Percentiles rank a stretch among this genome's conserved stretches.
These are phyloP conservation scores for Tor tambroides DNA, from an alignment of 2,113 vertebrate species.

Conservation along the genomic window DNA sequence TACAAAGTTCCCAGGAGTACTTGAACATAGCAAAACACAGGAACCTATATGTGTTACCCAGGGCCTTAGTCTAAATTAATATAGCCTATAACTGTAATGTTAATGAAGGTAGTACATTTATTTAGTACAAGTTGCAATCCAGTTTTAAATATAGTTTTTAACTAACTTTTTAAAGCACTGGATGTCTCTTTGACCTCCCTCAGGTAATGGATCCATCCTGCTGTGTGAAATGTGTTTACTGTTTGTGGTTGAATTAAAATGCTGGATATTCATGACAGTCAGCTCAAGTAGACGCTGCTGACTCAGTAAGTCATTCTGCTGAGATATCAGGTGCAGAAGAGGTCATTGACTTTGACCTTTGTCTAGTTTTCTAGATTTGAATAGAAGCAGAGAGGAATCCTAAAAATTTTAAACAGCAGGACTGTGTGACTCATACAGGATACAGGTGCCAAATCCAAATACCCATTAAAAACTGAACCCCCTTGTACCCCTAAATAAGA, in stretches of 20 bases:
- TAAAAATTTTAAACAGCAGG: background rate
- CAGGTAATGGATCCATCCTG: background rate
- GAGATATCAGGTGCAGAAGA: constrained; percentile 5
- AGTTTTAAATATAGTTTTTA: background rate
- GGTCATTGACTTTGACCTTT: constrained; percentile 14
- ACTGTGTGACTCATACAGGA: background rate
- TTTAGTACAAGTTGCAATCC: background rate
- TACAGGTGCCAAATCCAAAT: constrained; percentile 5
- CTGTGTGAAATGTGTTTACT: background rate
- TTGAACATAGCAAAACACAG: background rate
- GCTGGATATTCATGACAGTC: constrained; percentile 15
- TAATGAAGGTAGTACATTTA: background rate
- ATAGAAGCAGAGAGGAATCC: background rate
- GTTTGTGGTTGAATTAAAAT: constrained; percentile 19
- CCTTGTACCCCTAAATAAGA: background rate
- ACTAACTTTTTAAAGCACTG: background rate
- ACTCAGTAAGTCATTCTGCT: constrained; percentile 20
- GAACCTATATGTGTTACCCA: background rate
- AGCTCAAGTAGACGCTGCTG: constrained; percentile 8
- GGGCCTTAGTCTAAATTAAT: background rate
- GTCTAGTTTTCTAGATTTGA: background rate
- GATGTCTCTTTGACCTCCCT: constrained; percentile 21
- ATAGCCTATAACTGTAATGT: background rate
- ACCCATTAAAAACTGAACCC: background rate
- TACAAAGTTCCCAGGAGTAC: background rate